phyloP scores from a whole-genome alignment of 2,888 invertebrate species.

The Nephrotoma flavescens region DNA sequence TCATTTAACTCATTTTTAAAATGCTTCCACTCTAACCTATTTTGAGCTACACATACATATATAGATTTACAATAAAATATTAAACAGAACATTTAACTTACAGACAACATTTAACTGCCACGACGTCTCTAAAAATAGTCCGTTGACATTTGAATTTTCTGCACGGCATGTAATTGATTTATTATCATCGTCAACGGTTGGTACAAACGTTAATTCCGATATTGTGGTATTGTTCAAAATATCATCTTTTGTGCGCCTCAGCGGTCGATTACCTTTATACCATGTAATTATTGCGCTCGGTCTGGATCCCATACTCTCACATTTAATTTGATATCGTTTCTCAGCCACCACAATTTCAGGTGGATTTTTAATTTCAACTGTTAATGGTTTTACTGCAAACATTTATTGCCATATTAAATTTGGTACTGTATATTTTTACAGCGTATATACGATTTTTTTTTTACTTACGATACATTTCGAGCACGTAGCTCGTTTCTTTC shows the following conservation, averaged over 20 bases:
- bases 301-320: constrained; percentile 71
- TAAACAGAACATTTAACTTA: constrained; percentile 40
- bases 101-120: constrained; percentile 84
- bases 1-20: too few relatives aligned
- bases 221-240: constrained; percentile 66
- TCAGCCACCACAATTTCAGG: constrained; percentile 63
- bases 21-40: too few relatives aligned
- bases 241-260: constrained; percentile 70
- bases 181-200: constrained; percentile 78
- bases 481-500: constrained; percentile 55
- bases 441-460: neutral
- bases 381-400: constrained; percentile 63
- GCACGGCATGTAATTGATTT: constrained; percentile 78
- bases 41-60: too few relatives aligned
- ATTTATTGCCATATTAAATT: neutral
- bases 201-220: constrained; percentile 77
- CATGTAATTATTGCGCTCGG: constrained; percentile 77
- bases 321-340: constrained; percentile 66
- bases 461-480: constrained; percentile 68
- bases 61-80: too few relatives aligned
- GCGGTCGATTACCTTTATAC: constrained; percentile 75
- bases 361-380: constrained; percentile 58
- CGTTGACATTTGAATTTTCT: constrained; percentile 80
- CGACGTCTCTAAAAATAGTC: constrained; percentile 65
- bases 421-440: neutral